A percentile compares a stretch with the other conserved stretches of the same genome.
These are phyloP conservation scores for Boloria euphrosyne DNA, from an alignment of 2,888 invertebrate species.

Conservation along the genomic window DNA sequence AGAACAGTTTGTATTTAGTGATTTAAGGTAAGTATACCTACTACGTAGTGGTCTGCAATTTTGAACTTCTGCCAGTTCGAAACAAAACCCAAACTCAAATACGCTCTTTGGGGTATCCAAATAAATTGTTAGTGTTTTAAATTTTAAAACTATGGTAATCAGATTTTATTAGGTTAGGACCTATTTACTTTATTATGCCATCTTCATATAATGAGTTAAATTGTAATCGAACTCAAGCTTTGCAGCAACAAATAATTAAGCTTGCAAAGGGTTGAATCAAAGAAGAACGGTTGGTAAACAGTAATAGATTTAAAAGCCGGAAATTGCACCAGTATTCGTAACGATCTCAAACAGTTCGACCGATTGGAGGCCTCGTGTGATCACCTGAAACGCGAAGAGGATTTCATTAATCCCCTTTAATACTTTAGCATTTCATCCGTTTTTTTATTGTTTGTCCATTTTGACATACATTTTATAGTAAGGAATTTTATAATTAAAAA, in stretches of 20 bases:
- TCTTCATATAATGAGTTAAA: too few species aligned
- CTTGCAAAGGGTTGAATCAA: constrained; percentile 32
- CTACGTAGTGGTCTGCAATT: too few species aligned
- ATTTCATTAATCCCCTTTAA: constrained; percentile 43
- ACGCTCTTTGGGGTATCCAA: too few species aligned
- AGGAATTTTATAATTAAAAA: background rate
- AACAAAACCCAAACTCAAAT: too few species aligned
- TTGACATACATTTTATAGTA: background rate
- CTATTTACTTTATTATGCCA: too few species aligned
- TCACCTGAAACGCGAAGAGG: constrained; percentile 44
- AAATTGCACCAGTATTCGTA: constrained; percentile 43
- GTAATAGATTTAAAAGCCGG: constrained; percentile 43
- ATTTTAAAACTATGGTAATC: too few species aligned
- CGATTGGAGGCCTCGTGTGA: constrained; percentile 41
- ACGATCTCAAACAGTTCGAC: constrained; percentile 44
- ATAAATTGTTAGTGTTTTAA: too few species aligned
- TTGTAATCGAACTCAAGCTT: background rate
- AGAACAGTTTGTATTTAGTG: too few species aligned
- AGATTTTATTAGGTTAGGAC: too few species aligned
- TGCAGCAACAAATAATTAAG: constrained; percentile 29
- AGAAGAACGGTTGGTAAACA: constrained; percentile 39
- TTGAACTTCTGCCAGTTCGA: too few species aligned
- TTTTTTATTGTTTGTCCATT: constrained; percentile 8
- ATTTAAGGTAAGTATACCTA: too few species aligned
- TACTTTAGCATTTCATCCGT: constrained; percentile 19